Conservation (phyloP, 2,797 vertebrate species). For the Sebastiscus tertius region DNA sequence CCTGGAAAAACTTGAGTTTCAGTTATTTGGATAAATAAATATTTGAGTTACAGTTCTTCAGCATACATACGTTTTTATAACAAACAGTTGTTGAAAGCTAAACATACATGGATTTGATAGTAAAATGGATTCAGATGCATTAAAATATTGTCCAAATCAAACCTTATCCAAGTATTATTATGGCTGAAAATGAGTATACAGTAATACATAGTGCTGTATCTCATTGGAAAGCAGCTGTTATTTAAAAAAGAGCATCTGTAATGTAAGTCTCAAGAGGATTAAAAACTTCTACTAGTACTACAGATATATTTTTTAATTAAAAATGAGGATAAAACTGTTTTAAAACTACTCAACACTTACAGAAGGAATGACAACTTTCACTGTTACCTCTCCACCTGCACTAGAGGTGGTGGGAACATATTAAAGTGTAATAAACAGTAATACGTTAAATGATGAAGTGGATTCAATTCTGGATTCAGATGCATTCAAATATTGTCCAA, state of each 20-base stretch:
- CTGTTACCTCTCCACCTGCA: neutral
- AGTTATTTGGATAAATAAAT: neutral
- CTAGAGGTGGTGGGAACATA: neutral
- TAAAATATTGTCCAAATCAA: too few species aligned
- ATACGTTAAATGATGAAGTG: too few species aligned
- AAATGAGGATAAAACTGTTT: too few species aligned
- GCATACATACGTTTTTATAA: neutral
- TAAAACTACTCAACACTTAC: neutral
- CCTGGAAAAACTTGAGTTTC: neutral
- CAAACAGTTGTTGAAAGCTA: neutral
- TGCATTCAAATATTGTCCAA: neutral
- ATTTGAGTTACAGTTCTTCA: conserved; percentile 9
- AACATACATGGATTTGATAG: neutral
- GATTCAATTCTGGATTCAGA: too few species aligned
- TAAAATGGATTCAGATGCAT: neutral
- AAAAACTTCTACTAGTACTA: neutral
- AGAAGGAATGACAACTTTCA: neutral
- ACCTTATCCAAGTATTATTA: too few species aligned
- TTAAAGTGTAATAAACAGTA: conserved; percentile 1
- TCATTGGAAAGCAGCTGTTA: neutral
- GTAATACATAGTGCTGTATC: neutral
- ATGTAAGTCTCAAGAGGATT: too few species aligned
- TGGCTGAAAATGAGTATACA: neutral
- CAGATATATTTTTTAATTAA: too few species aligned
- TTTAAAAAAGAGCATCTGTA: neutral